Conservation (phyloP, 2,113 vertebrate genomes). For the Dicaeum eximium region DNA sequence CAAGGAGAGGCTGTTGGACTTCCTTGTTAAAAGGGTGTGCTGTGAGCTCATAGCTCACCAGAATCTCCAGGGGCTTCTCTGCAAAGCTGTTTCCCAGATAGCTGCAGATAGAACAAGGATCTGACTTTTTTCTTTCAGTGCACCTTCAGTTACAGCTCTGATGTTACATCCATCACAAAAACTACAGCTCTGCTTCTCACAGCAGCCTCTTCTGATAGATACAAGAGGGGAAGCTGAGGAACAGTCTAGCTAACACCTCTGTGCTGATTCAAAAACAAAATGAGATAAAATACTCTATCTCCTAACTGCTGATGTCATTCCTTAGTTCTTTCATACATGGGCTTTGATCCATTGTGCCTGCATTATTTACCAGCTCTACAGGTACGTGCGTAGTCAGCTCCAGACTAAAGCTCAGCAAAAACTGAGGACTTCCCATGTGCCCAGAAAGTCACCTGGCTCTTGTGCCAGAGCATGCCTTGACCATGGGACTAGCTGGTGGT, state of each 20-base stretch:
- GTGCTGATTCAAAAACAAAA: neutral
- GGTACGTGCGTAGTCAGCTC: accelerated
- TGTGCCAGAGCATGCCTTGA: neutral
- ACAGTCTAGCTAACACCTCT: neutral
- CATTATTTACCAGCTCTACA: neutral
- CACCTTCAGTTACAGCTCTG: neutral
- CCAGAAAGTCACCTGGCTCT: neutral
- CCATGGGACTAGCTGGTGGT: neutral
- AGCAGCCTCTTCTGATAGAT: neutral
- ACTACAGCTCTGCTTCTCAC: neutral
- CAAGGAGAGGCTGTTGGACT: neutral
- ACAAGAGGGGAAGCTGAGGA: neutral
- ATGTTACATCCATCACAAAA: neutral
- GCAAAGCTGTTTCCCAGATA: neutral
- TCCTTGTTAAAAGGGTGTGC: neutral
- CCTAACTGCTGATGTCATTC: neutral
- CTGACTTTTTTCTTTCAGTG: neutral
- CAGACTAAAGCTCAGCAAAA: neutral
- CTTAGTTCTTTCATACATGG: neutral
- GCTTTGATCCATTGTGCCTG: neutral
- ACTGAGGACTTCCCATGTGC: neutral
- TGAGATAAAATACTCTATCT: neutral
- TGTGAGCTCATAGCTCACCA: neutral
- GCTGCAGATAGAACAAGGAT: neutral
- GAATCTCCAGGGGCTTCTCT: neutral